phyloP scores from a whole-genome alignment of 1,140 invertebrate species.

The Hirudo medicinalis region DNA sequence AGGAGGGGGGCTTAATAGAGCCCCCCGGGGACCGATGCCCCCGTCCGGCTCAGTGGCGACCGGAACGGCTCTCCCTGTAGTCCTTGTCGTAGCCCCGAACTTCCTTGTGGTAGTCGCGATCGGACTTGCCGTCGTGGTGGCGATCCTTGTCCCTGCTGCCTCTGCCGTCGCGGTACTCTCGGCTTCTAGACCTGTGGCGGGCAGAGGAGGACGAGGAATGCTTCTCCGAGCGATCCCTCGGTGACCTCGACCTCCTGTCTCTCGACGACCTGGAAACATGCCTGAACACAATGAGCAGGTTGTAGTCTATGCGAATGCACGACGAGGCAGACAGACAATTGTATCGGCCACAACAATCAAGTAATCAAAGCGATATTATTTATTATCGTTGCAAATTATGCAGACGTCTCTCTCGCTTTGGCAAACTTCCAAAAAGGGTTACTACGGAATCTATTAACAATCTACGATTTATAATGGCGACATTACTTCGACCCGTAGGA shows the following conservation, averaged over 20 bases:
- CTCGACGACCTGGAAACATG: slow-evolving; percentile 24
- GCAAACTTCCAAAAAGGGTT: slow-evolving; percentile 8
- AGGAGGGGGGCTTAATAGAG: neutral
- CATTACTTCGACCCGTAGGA: slow-evolving; percentile 63
- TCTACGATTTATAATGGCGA: too few species aligned
- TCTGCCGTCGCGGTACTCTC: slow-evolving; percentile 37
- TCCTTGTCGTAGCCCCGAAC: slow-evolving; percentile 27
- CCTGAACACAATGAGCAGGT: slow-evolving; percentile 16
- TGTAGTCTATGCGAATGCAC: slow-evolving; percentile 6
- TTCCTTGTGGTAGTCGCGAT: slow-evolving; percentile 34
- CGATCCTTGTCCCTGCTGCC: slow-evolving; percentile 57
- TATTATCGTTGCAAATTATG: too few species aligned
- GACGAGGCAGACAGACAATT: slow-evolving; percentile 10
- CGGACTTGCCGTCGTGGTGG: slow-evolving; percentile 41
- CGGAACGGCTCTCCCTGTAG: slow-evolving; percentile 15
- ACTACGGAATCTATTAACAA: too few species aligned
- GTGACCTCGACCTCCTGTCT: slow-evolving; percentile 44
- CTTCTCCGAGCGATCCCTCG: slow-evolving; percentile 50
- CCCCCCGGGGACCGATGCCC: neutral
- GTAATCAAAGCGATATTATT: too few species aligned
- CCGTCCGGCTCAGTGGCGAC: slow-evolving; percentile 10
- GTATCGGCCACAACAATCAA: neutral
- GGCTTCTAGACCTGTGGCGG: slow-evolving; percentile 43
- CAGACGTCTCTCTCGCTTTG: too few species aligned
- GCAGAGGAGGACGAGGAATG: slow-evolving; percentile 46